These are phyloP conservation scores for Drosophila helvetica DNA, from an alignment of 2,888 invertebrate species.

Conservation along the genomic window DNA sequence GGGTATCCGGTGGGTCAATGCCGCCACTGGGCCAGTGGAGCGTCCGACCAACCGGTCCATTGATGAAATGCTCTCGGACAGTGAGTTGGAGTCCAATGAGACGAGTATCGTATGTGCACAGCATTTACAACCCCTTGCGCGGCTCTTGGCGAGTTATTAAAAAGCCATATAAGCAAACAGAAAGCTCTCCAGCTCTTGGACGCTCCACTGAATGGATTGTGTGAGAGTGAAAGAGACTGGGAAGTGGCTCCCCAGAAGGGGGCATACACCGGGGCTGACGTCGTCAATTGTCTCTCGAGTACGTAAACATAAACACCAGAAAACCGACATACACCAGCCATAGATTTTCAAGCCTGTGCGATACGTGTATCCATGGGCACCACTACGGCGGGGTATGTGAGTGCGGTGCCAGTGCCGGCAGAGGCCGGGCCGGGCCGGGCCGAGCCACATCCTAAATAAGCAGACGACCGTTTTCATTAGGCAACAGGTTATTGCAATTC, in stretches of 20 bases:
- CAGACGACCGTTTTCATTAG: constrained; percentile 68
- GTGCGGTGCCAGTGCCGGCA: constrained; percentile 36
- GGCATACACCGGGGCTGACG: neutral
- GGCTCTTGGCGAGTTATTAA: constrained; percentile 69
- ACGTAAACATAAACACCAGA: constrained; percentile 48
- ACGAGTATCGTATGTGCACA: constrained; percentile 35
- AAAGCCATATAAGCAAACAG: constrained; percentile 73
- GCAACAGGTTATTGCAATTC: constrained; percentile 82
- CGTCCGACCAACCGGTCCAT: constrained; percentile 43
- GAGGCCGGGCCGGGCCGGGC: constrained; percentile 48
- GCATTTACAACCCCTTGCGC: constrained; percentile 67
- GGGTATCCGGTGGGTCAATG: constrained; percentile 49
- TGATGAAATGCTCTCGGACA: constrained; percentile 51
- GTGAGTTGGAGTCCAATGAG: neutral
- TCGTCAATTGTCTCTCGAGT: constrained; percentile 65
- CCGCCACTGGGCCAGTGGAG: constrained; percentile 45
- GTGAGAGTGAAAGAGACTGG: constrained; percentile 32
- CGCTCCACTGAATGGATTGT: constrained; percentile 44
- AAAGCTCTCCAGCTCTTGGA: constrained; percentile 36
- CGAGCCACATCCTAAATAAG: constrained; percentile 74
- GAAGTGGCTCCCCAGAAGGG: constrained; percentile 8
- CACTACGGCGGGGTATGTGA: constrained; percentile 19
- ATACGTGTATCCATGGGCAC: neutral
- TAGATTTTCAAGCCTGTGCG: constrained; percentile 2
- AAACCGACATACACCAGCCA: constrained; percentile 17